These are phyloP conservation scores for Geotria australis DNA, from an alignment of 2,797 vertebrate genomes.

Conservation along the genomic window DNA sequence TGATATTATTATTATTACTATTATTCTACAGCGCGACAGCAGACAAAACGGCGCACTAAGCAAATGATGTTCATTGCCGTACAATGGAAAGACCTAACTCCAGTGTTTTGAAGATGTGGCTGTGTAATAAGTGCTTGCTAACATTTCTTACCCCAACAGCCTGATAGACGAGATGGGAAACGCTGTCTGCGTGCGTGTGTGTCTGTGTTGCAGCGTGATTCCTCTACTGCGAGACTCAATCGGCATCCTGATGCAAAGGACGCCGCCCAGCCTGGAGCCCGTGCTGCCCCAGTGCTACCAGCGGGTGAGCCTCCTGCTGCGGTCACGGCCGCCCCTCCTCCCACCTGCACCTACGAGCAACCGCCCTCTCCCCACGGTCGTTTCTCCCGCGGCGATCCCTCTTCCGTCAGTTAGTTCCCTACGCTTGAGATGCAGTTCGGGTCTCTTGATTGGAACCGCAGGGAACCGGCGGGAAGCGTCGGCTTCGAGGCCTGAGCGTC, in stretches of 20 bases:
- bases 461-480: too few relatives aligned
- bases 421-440: too few relatives aligned
- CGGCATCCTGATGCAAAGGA: conserved; percentile 87
- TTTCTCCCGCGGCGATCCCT: neutral
- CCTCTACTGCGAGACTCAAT: conserved; percentile 67
- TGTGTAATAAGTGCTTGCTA: too few relatives aligned
- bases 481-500: too few relatives aligned
- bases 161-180: neutral
- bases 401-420: neutral
- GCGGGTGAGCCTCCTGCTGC: conserved; percentile 28
- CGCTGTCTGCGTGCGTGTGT: neutral
- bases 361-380: neutral
- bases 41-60: too few relatives aligned
- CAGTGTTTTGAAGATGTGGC: too few relatives aligned
- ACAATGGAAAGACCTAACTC: too few relatives aligned
- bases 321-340: neutral
- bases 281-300: conserved; percentile 74
- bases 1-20: too few relatives aligned
- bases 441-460: too few relatives aligned
- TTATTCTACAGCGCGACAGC: too few relatives aligned
- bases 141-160: too few relatives aligned
- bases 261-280: conserved; percentile 45
- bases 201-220: conserved; percentile 34
- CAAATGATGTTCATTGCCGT: too few relatives aligned
- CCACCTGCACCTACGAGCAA: neutral